Evolutionary conservation across 2,797 vertebrate genomes (phyloP), one percentile per base, ranked within the genome.

Genomic region (Ctenopoma multispine): DNA sequence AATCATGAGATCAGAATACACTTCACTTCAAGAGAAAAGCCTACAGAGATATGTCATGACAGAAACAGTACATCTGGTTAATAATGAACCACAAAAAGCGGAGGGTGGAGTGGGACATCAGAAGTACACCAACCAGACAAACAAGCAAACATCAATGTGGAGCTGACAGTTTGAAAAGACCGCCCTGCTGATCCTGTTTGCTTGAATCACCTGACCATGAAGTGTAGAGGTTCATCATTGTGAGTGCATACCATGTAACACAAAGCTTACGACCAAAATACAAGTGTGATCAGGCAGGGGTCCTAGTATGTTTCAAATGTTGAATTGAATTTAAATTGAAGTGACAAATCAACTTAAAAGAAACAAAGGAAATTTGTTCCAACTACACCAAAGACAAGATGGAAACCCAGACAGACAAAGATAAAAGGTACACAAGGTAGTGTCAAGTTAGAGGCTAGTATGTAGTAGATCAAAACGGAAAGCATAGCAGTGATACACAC

Each of bases 1-100:
- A 38, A 47, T 71, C 40, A 54, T 14, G 18, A 64, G n/a, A 57
- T 15, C 18, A 63, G 41, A 63, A 57, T 4, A 21, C 14, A 58
- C 43, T 55, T 21, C 3, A 40, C 48, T 60, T 43, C 7, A 75
- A 29, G 23, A 47, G 21, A 44, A 13, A 58, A n/a, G 44, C 17
- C 34, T 23, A 34, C 29, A 64, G 54, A 76, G 13, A 58, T 23
- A 64, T 47, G 43, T 11, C 18, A 47, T 46, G 54, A 75, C 53
- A 74, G 36, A 48, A 75, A 63, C 17, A 62, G 46, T 21, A 49
- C 24, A 41, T 57, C 57, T 29, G 58, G 41, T 73, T 63, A 77
- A 83, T 74, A 41, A 77, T 81, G 12, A 80, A 77, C 49, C 55
- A 64, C 43, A 53, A 29, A 3, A 21, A 4, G 18, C 13, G 27